These are phyloP conservation scores for Myzus persicae DNA, from an alignment of 1,140 invertebrate genomes.

Conservation along the genomic window DNA sequence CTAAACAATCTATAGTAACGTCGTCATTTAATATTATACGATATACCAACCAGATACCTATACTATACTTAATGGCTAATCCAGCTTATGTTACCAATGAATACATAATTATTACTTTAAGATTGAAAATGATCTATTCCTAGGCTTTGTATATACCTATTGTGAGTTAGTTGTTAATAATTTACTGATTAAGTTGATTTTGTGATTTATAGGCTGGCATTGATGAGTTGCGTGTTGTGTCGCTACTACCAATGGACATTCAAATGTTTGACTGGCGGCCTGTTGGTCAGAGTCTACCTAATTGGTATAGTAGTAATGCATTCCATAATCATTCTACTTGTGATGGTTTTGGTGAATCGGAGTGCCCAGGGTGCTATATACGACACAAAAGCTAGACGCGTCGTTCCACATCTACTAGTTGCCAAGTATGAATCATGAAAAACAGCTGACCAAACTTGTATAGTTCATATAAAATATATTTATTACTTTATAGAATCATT, in stretches of 20 bases:
- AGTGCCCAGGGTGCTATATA: constrained; percentile 76
- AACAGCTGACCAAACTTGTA: background rate
- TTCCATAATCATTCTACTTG: constrained; percentile 69
- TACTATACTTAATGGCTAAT: no score
- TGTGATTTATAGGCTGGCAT: constrained; percentile 69
- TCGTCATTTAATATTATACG: background rate
- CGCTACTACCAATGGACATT: constrained; percentile 73
- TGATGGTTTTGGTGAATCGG: constrained; percentile 73
- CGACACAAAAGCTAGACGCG: constrained; percentile 72
- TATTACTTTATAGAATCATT: constrained; percentile 68
- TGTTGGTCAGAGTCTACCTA: constrained; percentile 74
- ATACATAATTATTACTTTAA: background rate
- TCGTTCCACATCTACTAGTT: constrained; percentile 73
- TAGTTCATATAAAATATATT: background rate
- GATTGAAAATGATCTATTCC: background rate
- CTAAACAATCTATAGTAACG: background rate
- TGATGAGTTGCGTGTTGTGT: constrained; percentile 72
- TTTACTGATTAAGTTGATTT: background rate
- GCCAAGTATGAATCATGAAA: constrained; percentile 70
- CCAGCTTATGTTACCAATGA: background rate
- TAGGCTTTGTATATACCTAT: background rate
- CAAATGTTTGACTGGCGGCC: constrained; percentile 71
- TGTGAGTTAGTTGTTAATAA: background rate
- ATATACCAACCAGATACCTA: no score
- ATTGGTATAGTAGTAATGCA: constrained; percentile 72